These are phyloP conservation scores for Allolobophora icterica DNA, from an alignment of 2,888 invertebrate species.

Conservation along the genomic window DNA sequence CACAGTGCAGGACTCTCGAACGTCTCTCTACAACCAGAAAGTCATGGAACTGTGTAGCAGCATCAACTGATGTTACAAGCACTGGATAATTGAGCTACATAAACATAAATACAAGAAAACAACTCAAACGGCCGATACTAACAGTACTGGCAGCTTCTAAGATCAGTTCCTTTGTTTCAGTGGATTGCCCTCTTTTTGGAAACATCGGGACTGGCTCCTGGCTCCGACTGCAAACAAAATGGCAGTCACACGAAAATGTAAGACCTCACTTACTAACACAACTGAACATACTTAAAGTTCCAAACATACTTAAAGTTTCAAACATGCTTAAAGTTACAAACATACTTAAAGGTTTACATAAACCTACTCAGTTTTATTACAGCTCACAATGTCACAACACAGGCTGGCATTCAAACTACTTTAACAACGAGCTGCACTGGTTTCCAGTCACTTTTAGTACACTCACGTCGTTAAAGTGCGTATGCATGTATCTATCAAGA, in stretches of 20 bases:
- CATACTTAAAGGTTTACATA: too few species aligned
- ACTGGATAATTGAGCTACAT: background rate
- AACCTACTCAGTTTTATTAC: too few species aligned
- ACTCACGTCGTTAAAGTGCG: too few species aligned
- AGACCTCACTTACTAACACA: background rate
- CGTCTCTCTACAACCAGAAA: slow-evolving; percentile 11
- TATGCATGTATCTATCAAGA: too few species aligned
- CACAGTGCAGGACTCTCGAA: slow-evolving; percentile 2
- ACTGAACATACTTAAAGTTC: background rate
- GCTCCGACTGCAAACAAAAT: background rate
- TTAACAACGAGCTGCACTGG: too few species aligned
- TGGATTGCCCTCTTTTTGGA: background rate
- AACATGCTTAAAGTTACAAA: too few species aligned
- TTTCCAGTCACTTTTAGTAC: too few species aligned
- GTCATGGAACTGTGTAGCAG: background rate
- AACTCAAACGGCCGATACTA: background rate
- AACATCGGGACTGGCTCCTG: background rate
- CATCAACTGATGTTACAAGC: too few species aligned
- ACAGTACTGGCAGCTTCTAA: background rate
- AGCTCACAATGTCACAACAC: too few species aligned
- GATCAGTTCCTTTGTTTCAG: background rate
- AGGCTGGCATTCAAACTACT: too few species aligned
- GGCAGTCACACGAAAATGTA: background rate
- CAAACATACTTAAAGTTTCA: too few species aligned
- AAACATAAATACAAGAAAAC: background rate